phyloP scores from a whole-genome alignment of 2,888 invertebrate species.

The Tenthredo mesomela region DNA sequence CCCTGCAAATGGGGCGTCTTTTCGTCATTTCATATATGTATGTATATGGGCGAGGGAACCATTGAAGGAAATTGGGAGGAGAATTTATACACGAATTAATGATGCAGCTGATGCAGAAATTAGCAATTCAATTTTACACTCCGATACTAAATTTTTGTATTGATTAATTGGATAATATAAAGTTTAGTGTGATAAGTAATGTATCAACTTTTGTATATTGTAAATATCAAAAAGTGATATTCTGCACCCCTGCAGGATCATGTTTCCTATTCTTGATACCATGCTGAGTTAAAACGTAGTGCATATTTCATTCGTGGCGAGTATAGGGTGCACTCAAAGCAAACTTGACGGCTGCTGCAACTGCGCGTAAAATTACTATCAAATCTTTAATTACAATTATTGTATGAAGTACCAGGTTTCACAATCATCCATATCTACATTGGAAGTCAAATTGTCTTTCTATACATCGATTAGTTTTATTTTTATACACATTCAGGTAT shows the following conservation, averaged over 20 bases:
- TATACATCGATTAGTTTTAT: no score
- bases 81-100: neutral
- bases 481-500: no score
- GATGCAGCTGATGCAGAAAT: conserved; percentile 23
- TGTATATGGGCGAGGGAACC: neutral
- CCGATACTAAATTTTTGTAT: neutral
- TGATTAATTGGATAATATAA: neutral
- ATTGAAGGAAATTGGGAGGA: neutral
- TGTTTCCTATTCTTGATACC: conserved; percentile 14
- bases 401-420: neutral
- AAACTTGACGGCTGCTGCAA: neutral
- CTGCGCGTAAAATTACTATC: neutral
- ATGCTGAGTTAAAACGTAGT: conserved; percentile 45
- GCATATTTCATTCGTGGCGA: conserved; percentile 34
- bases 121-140: conserved; percentile 16
- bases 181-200: neutral
- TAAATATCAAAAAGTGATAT: neutral
- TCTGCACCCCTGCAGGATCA: neutral
- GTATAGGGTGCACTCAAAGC: conserved; percentile 13
- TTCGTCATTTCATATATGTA: neutral
- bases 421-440: neutral
- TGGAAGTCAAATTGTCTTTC: neutral
- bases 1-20: conserved; percentile 66
- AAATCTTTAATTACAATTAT: neutral
- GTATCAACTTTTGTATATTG: neutral